Percentiles rank a stretch among this genome's conserved stretches.
phyloP scores from a whole-genome alignment of 2,797 vertebrate species.

The Enteromius viviparus region DNA sequence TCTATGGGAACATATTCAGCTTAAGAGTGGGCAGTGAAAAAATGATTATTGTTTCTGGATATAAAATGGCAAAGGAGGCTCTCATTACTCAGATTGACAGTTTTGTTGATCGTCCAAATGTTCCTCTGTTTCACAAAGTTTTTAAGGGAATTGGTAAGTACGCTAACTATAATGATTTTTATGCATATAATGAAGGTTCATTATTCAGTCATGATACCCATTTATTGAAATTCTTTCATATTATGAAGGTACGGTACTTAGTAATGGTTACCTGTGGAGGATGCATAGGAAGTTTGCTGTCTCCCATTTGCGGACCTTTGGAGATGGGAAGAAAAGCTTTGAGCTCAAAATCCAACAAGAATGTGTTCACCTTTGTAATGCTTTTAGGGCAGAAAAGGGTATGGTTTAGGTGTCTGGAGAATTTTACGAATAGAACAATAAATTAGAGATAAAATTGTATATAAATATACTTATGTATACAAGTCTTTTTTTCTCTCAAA shows the following conservation, averaged over 20 bases:
- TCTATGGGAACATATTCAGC: too few relatives aligned
- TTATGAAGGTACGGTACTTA: conserved; percentile 72
- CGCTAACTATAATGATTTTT: too few relatives aligned
- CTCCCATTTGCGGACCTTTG: conserved; percentile 72
- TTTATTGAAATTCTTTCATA: neutral
- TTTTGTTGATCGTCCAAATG: too few relatives aligned
- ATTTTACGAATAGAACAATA: too few relatives aligned
- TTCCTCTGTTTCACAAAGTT: too few relatives aligned
- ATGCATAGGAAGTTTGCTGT: conserved; percentile 76
- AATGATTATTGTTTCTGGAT: too few relatives aligned
- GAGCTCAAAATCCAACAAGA: conserved; percentile 73
- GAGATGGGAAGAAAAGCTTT: conserved; percentile 67
- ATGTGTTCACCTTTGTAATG: conserved; percentile 71
- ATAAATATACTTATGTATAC: neutral
- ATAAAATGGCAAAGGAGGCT: too few relatives aligned
- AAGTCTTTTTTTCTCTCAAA: neutral
- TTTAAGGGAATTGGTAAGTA: too few relatives aligned
- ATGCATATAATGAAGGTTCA: neutral
- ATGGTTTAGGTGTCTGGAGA: conserved; percentile 18
- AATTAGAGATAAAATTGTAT: too few relatives aligned
- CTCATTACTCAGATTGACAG: too few relatives aligned
- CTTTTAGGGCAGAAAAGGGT: conserved; percentile 75
- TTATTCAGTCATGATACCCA: neutral
- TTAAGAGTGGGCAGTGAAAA: too few relatives aligned
- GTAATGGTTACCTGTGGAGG: conserved; percentile 75